Evolutionary conservation across 2,888 invertebrate genomes (phyloP).

Genomic region (Antheraea assamensis): DNA sequence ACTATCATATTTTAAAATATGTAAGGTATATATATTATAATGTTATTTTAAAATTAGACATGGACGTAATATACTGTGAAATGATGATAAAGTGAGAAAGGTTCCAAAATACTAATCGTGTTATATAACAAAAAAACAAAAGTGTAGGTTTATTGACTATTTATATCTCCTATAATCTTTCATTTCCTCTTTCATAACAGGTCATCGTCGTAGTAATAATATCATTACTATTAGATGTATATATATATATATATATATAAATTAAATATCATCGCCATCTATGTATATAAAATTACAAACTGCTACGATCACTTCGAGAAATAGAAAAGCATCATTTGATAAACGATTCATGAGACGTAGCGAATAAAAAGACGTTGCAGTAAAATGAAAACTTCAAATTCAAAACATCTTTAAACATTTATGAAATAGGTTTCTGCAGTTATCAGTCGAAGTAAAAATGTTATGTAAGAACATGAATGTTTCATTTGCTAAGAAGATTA

Average conservation of each 20-base stretch:
- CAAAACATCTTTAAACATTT: background rate
- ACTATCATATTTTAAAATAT: background rate
- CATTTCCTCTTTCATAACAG: no score
- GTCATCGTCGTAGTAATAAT: background rate
- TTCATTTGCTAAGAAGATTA: background rate
- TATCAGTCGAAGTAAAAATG: background rate
- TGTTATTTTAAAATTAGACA: background rate
- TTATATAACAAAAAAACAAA: background rate
- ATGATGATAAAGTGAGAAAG: background rate
- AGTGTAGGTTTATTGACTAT: background rate
- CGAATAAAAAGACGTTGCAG: background rate
- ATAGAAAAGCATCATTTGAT: background rate
- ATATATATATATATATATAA: background rate
- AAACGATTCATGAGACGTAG: background rate
- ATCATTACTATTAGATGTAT: background rate
- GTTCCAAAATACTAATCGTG: background rate
- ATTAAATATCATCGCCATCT: background rate
- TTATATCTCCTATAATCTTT: background rate
- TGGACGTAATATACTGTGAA: background rate
- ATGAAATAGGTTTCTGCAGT: background rate
- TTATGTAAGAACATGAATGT: background rate
- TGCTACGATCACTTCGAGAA: background rate
- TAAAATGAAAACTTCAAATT: background rate
- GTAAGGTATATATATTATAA: background rate
- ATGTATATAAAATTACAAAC: background rate